These are phyloP conservation scores for Phalacrocorax aristotelis DNA, from an alignment of 2,113 vertebrate genomes.

Conservation along the genomic window DNA sequence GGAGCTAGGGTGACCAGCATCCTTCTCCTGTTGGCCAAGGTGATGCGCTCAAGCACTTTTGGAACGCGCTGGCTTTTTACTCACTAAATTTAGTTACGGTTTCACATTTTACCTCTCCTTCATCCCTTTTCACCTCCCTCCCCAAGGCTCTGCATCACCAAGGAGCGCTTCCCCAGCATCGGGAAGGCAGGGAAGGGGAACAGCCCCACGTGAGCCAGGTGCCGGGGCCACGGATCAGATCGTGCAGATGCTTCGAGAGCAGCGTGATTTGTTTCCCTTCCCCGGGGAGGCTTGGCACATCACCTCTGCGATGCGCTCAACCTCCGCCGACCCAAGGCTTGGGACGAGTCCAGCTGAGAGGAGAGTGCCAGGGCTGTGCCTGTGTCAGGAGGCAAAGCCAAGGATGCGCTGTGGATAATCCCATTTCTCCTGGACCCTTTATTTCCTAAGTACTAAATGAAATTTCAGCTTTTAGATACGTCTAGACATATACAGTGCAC, in stretches of 20 bases:
- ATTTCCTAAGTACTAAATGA: conserved; percentile 58
- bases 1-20: accelerated
- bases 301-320: background rate
- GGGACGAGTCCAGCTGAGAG: background rate
- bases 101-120: background rate
- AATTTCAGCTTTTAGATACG: conserved; percentile 75
- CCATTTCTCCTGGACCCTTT: conserved; percentile 22
- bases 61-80: background rate
- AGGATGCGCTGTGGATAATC: background rate
- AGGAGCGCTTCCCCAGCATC: background rate
- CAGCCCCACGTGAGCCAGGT: background rate
- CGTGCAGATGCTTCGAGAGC: background rate
- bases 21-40: background rate
- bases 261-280: background rate
- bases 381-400: background rate
- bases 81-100: background rate
- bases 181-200: background rate
- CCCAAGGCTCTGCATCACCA: background rate
- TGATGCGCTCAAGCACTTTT: background rate
- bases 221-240: background rate
- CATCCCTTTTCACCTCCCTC: background rate
- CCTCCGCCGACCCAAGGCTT: background rate
- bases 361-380: background rate
- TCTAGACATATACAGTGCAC: conserved; percentile 74
- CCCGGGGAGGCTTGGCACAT: background rate